Conservation (phyloP, 1,140 invertebrate genomes). For the Leptinotarsa defecta region DNA sequence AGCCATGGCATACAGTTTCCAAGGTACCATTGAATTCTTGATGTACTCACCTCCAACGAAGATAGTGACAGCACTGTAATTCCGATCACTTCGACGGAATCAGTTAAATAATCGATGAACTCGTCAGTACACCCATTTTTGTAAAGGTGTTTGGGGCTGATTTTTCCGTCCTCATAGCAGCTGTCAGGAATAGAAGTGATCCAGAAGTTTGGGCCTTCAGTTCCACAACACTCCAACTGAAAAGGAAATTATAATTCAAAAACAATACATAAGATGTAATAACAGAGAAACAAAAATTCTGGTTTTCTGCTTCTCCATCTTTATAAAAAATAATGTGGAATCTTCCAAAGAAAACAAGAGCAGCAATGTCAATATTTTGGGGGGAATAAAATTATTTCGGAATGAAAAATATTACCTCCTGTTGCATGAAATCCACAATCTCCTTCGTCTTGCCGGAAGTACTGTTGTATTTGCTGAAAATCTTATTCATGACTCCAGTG, state of each 20-base stretch:
- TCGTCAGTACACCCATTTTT: constrained; percentile 27
- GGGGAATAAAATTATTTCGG: too few relatives aligned
- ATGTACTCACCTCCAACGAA: constrained; percentile 63
- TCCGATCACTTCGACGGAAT: constrained; percentile 63
- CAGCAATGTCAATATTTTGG: too few relatives aligned
- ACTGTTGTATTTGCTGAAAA: constrained; percentile 55
- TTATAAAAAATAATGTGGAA: too few relatives aligned
- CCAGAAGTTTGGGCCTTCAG: constrained; percentile 57
- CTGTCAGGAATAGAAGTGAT: constrained; percentile 15
- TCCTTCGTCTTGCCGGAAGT: constrained; percentile 40
- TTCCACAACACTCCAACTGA: constrained; percentile 64
- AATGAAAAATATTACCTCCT: constrained; percentile 54
- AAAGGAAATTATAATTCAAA: not conserved
- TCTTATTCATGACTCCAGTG: constrained; percentile 38
- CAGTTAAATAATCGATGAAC: constrained; percentile 58
- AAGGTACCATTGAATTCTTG: not conserved
- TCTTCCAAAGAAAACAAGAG: too few relatives aligned
- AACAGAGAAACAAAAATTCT: too few relatives aligned
- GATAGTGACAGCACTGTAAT: constrained; percentile 68
- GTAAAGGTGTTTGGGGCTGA: constrained; percentile 2
- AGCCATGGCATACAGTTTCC: not conserved
- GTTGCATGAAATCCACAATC: constrained; percentile 59
- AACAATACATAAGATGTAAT: not conserved
- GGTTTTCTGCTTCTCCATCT: too few relatives aligned
- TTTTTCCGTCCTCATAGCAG: constrained; percentile 20